phyloP scores from a whole-genome alignment of 2,797 vertebrate species.

The Strix occidentalis region DNA sequence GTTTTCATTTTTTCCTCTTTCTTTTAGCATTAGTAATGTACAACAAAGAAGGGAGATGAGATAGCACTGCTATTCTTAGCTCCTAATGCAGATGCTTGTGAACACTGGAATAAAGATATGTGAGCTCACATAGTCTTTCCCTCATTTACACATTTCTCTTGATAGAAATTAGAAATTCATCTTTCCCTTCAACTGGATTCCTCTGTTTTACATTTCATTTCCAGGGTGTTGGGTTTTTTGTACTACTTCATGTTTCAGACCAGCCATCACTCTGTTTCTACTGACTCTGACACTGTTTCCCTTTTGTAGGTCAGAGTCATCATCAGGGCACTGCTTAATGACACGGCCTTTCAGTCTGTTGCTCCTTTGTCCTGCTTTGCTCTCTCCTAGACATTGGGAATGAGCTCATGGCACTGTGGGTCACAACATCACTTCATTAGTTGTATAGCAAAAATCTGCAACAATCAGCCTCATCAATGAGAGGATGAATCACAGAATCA shows the following conservation, averaged over 20 bases:
- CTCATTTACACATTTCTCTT: slow-evolving; percentile 16
- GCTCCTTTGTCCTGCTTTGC: not conserved
- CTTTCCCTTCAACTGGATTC: not conserved
- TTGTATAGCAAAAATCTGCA: not conserved
- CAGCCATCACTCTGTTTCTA: not conserved
- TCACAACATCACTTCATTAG: not conserved
- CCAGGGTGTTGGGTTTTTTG: not conserved
- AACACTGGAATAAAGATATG: not conserved
- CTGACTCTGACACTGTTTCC: not conserved
- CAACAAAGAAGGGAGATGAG: slow-evolving; percentile 42
- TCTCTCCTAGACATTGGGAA: not conserved
- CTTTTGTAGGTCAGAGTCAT: not conserved
- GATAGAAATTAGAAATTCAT: slow-evolving; percentile 11
- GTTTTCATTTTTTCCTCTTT: slow-evolving; percentile 22
- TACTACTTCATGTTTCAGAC: not conserved
- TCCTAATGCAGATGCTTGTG: not conserved
- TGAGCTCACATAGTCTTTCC: not conserved
- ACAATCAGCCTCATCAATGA: not conserved
- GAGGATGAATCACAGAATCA: not conserved
- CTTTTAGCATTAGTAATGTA: slow-evolving; percentile 7
- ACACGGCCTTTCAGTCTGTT: not conserved
- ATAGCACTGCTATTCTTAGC: slow-evolving; percentile 36
- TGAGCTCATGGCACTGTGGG: not conserved
- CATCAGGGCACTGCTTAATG: not conserved
- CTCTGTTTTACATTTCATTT: not conserved